These are phyloP conservation scores for Cyphomyrmex costatus DNA, from an alignment of 1,140 invertebrate genomes.

Conservation along the genomic window DNA sequence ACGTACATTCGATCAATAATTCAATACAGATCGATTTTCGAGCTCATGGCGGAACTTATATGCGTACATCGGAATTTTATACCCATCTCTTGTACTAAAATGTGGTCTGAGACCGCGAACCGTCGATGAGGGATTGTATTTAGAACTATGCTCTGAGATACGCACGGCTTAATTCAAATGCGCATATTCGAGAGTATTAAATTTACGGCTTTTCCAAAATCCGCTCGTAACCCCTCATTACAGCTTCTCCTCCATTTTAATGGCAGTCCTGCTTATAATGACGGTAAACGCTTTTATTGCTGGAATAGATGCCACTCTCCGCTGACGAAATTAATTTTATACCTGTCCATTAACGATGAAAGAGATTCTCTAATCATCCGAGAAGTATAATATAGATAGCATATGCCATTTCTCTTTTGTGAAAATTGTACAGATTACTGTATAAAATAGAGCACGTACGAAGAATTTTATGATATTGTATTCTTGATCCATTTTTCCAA, in stretches of 20 bases:
- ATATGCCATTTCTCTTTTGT: background rate
- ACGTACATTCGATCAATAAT: background rate
- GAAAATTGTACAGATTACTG: background rate
- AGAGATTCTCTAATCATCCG: background rate
- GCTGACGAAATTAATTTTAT: conserved; percentile 62
- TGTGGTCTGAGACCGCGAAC: conserved; percentile 15
- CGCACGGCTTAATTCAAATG: conserved; percentile 58
- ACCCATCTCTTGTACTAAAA: conserved; percentile 10
- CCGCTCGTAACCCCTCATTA: conserved; percentile 62
- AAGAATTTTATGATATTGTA: background rate
- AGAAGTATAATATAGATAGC: background rate
- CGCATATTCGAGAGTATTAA: conserved; percentile 53
- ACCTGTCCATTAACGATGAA: background rate
- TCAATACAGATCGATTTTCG: background rate
- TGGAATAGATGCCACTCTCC: conserved; percentile 35
- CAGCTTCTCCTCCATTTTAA: conserved; percentile 55
- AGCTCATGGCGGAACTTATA: background rate
- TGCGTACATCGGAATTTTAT: conserved; percentile 28
- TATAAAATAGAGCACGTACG: background rate
- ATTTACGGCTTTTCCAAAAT: conserved; percentile 71
- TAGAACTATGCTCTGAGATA: background rate
- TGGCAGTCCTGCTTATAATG: conserved; percentile 59
- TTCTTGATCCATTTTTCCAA: background rate
- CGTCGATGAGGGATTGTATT: conserved; percentile 38
- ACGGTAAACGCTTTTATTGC: conserved; percentile 65